Conservation (phyloP, 2,888 invertebrate genomes). For the Eupithecia centaureata region DNA sequence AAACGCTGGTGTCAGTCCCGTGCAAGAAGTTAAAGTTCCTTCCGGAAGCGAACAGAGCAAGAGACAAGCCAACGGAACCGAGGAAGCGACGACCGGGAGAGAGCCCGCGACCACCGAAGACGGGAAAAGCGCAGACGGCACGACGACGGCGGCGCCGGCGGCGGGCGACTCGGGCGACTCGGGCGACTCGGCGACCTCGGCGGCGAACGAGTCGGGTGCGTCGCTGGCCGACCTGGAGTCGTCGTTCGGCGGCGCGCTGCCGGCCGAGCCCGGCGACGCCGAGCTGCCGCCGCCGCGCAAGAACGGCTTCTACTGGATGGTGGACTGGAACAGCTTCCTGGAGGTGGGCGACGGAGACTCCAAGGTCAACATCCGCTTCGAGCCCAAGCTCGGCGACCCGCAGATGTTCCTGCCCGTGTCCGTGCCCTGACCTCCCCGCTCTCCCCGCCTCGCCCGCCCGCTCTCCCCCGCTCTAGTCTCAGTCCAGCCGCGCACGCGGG, state of each 20-base stretch:
- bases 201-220: conserved; percentile 79
- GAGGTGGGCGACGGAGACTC: conserved; percentile 91
- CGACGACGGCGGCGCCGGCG: not conserved
- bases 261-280: conserved; percentile 83
- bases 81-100: conserved; percentile 46
- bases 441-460: too few species aligned
- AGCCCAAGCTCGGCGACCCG: conserved; percentile 92
- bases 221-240: conserved; percentile 88
- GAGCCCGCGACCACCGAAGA: conserved; percentile 49
- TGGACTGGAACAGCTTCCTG: conserved; percentile 94
- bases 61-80: conserved; percentile 61
- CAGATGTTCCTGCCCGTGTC: conserved; percentile 89
- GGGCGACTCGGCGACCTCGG: conserved; percentile 70
- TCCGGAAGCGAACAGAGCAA: conserved; percentile 65
- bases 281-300: conserved; percentile 86
- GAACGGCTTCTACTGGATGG: conserved; percentile 92
- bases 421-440: conserved; percentile 89
- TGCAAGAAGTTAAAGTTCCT: conserved; percentile 57
- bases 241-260: conserved; percentile 89
- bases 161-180: not conserved
- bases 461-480: too few species aligned
- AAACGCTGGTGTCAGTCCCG: conserved; percentile 66
- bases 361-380: conserved; percentile 90
- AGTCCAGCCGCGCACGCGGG: not conserved
- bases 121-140: conserved; percentile 42